Base-by-base conservation (phyloP, 2,888 invertebrate genomes). In the Tenthredo distinguenda region DNA sequence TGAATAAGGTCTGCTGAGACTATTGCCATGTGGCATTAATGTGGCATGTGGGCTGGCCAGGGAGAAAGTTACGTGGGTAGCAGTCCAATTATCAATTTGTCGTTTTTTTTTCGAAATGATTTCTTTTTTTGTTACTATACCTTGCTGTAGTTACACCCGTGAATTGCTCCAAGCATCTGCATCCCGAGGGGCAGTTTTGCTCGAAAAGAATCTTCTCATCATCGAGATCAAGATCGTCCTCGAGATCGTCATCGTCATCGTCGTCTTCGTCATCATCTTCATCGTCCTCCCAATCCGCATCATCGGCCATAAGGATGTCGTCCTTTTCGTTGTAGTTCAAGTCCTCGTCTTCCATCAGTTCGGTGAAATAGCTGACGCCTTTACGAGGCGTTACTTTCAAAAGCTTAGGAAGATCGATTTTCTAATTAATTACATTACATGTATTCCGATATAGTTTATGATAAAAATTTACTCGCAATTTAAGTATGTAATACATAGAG, bases 151-250 rank as follows among this genome's bases (percentile, higher is more conserved):
- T 90, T 72, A 90, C 89, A 87, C 91, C 88, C 76, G 90, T 90
- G 84, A 90, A 93, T 85, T 91, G 91, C 1, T 90, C 91, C 6
- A 87, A 86, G 87, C 93, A 93, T 82, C 88, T 90, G 85, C 93
- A 93, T 65, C 91, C 91, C 86, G 90, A 89, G 21, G 93, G 93
- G 83, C 93, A 93, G 26, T 91, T 89, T 2, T 90, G 88, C 88
- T 90, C 87, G 5, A 91, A 86, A 71, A 91, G 90, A 83, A 91
- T 92, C 5, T 92, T 91, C 37, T 91, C 90, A 1, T 89, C 88
- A 43, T 89, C 86, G 10, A 90, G 26, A 26, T 26, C 90, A 6
- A 89, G 89, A 5, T 87, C 88, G 34, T 89, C 88, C 3, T 88
- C 87, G 3, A 88, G 88, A 4, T 89, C 88, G 26, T 88, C 88